phyloP scores from a whole-genome alignment of 2,888 invertebrate species.

The Nephrotoma guestfalica region DNA sequence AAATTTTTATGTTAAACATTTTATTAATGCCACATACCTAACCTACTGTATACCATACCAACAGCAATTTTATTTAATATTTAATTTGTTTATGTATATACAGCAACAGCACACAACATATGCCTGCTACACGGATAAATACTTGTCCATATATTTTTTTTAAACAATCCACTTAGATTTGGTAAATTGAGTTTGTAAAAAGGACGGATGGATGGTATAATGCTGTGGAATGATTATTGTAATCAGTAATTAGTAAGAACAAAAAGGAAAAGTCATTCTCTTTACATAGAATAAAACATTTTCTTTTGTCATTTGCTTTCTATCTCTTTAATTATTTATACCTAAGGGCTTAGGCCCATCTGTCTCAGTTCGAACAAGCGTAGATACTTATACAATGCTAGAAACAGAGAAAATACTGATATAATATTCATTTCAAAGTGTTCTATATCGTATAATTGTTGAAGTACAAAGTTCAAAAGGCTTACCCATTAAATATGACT shows the following conservation, averaged over 20 bases:
- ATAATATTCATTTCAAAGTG: too few species aligned
- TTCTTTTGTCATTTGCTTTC: neutral
- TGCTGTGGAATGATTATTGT: neutral
- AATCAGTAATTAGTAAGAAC: neutral
- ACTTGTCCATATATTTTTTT: neutral
- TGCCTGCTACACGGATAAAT: neutral
- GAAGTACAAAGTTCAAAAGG: too few species aligned
- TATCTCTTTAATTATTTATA: too few species aligned
- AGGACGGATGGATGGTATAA: neutral
- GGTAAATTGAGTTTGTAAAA: neutral
- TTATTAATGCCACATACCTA: neutral
- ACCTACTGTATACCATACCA: neutral
- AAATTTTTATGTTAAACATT: neutral
- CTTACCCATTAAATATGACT: too few species aligned
- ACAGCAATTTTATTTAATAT: neutral
- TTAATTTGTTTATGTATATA: neutral
- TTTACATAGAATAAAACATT: neutral
- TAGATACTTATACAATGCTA: too few species aligned
- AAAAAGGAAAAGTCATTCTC: neutral
- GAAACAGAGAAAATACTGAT: too few species aligned
- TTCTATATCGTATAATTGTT: too few species aligned
- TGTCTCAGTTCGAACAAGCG: too few species aligned
- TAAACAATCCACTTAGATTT: neutral
- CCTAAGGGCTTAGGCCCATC: too few species aligned
- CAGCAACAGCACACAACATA: neutral